These are phyloP conservation scores for Caradrina clavipalpis DNA, from an alignment of 2,888 invertebrate species.

Conservation along the genomic window DNA sequence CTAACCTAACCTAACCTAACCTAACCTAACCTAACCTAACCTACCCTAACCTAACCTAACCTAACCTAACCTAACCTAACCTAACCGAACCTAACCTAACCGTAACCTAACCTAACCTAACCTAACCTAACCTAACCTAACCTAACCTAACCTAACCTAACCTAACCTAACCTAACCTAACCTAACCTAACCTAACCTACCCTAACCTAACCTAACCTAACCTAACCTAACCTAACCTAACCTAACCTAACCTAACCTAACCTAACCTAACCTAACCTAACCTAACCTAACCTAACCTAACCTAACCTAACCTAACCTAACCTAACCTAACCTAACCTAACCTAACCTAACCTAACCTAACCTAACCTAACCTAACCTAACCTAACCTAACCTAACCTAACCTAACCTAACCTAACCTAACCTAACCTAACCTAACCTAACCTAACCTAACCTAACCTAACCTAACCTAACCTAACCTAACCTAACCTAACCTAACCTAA, in stretches of 20 bases:
- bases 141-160: slow-evolving; percentile 41
- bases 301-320: slow-evolving; percentile 38
- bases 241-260: slow-evolving; percentile 35
- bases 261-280: slow-evolving; percentile 58
- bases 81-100: slow-evolving; percentile 35
- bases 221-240: slow-evolving; percentile 33
- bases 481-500: slow-evolving; percentile 41
- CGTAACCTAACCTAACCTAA: slow-evolving; percentile 53
- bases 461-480: slow-evolving; percentile 30
- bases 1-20: slow-evolving; percentile 42
- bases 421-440: slow-evolving; percentile 37
- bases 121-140: slow-evolving; percentile 56
- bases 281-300: slow-evolving; percentile 51
- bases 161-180: slow-evolving; percentile 37
- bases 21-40: slow-evolving; percentile 34
- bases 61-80: slow-evolving; percentile 32
- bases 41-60: slow-evolving; percentile 7
- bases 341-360: slow-evolving; percentile 26
- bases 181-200: slow-evolving; percentile 31
- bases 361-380: slow-evolving; percentile 38
- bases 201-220: slow-evolving; percentile 14
- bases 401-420: slow-evolving; percentile 34
- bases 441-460: slow-evolving; percentile 38
- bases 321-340: slow-evolving; percentile 31
- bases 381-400: slow-evolving; percentile 30